Evolutionary conservation across 2,113 vertebrate species (phyloP).

Genomic region (Eclectus roratus): DNA sequence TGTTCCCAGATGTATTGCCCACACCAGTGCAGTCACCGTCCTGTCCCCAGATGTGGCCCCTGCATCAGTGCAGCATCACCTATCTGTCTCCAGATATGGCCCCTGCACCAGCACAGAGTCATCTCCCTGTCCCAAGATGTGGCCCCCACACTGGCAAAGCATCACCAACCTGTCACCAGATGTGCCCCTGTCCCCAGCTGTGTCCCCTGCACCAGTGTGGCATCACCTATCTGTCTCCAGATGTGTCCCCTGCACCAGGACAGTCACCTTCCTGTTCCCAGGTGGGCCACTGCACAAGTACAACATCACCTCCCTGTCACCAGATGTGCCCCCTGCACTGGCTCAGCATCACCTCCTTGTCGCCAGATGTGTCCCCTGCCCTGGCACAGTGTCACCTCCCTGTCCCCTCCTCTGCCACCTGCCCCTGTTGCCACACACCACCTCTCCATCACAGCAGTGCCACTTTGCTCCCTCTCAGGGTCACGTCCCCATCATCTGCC

Average conservation of each 20-base stretch:
- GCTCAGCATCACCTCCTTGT: neutral
- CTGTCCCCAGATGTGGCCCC: neutral
- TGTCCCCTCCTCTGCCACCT: neutral
- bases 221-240: neutral
- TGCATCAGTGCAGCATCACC: accelerated
- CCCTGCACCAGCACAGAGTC: too few relatives aligned
- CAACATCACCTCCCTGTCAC: accelerated
- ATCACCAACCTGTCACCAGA: neutral
- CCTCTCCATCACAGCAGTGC: neutral
- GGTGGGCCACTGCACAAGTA: too few relatives aligned
- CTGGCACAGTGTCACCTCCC: too few relatives aligned
- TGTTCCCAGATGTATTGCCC: neutral
- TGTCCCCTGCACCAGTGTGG: neutral
- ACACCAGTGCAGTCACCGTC: neutral
- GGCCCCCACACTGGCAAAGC: neutral
- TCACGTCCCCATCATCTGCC: neutral
- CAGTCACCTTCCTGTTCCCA: accelerated
- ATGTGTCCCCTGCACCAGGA: neutral
- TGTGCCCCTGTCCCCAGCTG: neutral
- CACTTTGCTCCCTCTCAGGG: accelerated
- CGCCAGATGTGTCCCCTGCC: neutral
- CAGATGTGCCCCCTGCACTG: too few relatives aligned
- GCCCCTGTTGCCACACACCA: neutral
- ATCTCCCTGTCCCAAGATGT: neutral
- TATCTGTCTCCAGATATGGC: neutral